These are phyloP conservation scores for Chymomyza amoena DNA, from an alignment of 2,888 invertebrate species.

Conservation along the genomic window DNA sequence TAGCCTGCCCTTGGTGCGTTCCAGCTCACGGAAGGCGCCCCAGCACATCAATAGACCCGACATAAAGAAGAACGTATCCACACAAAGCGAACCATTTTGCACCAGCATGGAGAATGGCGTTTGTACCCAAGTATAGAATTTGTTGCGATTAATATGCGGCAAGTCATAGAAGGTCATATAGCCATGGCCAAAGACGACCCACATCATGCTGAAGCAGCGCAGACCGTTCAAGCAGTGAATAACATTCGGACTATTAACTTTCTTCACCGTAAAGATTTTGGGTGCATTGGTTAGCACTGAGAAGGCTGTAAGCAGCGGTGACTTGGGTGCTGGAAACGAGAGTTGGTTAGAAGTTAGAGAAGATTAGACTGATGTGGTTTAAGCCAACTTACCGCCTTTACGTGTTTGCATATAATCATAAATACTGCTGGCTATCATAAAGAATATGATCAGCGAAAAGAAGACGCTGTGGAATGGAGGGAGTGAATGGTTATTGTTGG, in stretches of 20 bases:
- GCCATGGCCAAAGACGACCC: slow-evolving; percentile 79
- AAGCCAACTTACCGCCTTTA: slow-evolving; percentile 63
- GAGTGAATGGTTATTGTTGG: no score
- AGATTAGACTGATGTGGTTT: background rate
- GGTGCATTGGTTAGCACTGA: slow-evolving; percentile 79
- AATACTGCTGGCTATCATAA: slow-evolving; percentile 71
- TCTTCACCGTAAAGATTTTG: slow-evolving; percentile 77
- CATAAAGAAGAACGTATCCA: slow-evolving; percentile 83
- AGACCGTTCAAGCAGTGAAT: slow-evolving; percentile 79
- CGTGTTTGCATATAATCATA: slow-evolving; percentile 74
- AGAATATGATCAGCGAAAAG: slow-evolving; percentile 66
- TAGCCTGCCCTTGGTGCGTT: slow-evolving; percentile 75
- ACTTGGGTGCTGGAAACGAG: slow-evolving; percentile 58
- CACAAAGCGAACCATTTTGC: slow-evolving; percentile 80
- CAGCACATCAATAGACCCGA: slow-evolving; percentile 82
- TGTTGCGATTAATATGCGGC: slow-evolving; percentile 73
- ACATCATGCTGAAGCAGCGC: slow-evolving; percentile 79
- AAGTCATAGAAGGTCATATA: slow-evolving; percentile 77
- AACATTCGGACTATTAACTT: slow-evolving; percentile 73
- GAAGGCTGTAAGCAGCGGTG: slow-evolving; percentile 72
- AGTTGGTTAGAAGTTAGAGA: background rate
- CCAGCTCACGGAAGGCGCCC: slow-evolving; percentile 77
- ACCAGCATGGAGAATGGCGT: slow-evolving; percentile 76
- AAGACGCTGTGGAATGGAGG: slow-evolving; percentile 56
- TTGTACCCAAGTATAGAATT: slow-evolving; percentile 71